Evolutionary conservation across 2,888 invertebrate species (phyloP), one percentile per base, ranked within the genome.

Genomic region (Archips crataeganus): DNA sequence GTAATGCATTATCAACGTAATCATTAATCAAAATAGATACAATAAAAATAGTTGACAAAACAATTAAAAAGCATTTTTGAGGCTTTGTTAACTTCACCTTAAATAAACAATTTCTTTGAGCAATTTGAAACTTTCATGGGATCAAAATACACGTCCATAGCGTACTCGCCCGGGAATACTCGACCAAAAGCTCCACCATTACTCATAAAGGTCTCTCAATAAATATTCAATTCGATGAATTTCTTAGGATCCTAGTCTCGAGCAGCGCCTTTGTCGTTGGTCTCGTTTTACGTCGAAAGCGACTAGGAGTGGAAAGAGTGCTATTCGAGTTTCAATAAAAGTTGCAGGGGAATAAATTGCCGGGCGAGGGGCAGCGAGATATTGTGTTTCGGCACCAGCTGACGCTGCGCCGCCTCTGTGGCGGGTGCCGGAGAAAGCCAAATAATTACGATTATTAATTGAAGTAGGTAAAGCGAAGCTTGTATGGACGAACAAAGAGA

Each of bases 291-390:
- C 79, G 79, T 77, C 77, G 75, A 75, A 76, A 74, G 74, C 76
- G 34, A 75, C 73, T 73, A 78, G 77, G 78, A 75, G 71, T 66
- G 73, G 72, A 63, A 73, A 74, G 83, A 84, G 82, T 78, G 82
- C 84, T 81, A 86, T 90, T 88, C 86, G 84, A 87, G 88, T 89
- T 90, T 91, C 89, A 92, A 91, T 92, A 90, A 90, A 90, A 89
- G 81, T 89, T 86, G 84, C 89, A 88, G 88, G 89, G 88, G 86
- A 90, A 89, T 87, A 90, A 90, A 89, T 87, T 84, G 83, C 80
- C 76, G 83, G 78, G 79, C 76, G 82, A 80, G 80, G 82, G 82
- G 81, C 72, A 77, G 71, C 72, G 77, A 78, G 80, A 82, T 86
- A 88, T 87, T 88, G 85, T 87, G 79, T 82, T 82, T 81, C 79